phyloP scores from a whole-genome alignment of 2,113 vertebrate genomes.

The Cryptotis parvus region DNA sequence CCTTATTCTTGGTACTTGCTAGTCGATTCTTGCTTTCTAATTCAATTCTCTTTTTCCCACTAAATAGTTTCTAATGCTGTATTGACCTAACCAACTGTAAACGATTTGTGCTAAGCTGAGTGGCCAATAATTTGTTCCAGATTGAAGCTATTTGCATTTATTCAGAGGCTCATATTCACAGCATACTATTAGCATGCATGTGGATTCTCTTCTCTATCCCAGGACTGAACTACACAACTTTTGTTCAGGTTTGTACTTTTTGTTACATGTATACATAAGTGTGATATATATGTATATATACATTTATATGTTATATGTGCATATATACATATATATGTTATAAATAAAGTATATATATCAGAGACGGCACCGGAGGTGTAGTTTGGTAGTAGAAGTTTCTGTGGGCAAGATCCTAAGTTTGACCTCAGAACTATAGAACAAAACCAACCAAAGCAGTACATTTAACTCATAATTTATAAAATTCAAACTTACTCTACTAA shows the following conservation, averaged over 20 bases:
- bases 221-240: background rate
- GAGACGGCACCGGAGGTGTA: no score
- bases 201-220: background rate
- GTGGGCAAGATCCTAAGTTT: no score
- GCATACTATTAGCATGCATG: conserved; percentile 33
- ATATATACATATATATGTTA: no score
- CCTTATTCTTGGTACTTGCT: conserved; percentile 40
- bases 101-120: conserved; percentile 51
- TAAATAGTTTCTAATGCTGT: conserved; percentile 53
- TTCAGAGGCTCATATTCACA: background rate
- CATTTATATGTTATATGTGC: no score
- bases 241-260: conserved; percentile 27
- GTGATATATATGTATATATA: no score
- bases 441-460: no score
- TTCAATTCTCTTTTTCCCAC: conserved; percentile 13
- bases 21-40: conserved; percentile 36
- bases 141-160: conserved; percentile 48
- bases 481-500: no score
- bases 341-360: no score
- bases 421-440: no score
- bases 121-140: conserved; percentile 58
- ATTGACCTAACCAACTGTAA: conserved; percentile 66
- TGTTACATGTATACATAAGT: background rate
- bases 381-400: no score
- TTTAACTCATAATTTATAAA: no score